These are phyloP conservation scores for Pelodiscus sinensis DNA, from an alignment of 2,113 vertebrate species.

Conservation along the genomic window DNA sequence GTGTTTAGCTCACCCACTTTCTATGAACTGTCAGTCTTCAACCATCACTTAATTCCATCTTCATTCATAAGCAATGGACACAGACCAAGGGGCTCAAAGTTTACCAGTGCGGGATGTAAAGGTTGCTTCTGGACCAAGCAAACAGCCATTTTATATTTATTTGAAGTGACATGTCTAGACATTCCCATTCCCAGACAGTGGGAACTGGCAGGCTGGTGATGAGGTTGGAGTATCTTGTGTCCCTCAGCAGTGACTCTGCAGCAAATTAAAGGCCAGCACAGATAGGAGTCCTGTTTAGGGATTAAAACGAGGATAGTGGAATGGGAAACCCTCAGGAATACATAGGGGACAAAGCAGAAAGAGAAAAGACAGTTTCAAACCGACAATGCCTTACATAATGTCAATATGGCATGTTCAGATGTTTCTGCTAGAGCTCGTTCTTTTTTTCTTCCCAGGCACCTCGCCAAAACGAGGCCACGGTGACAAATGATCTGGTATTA, in stretches of 20 bases:
- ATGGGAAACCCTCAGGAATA: neutral
- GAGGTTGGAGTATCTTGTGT: accelerated
- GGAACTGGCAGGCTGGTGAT: neutral
- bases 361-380: neutral
- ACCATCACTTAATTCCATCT: neutral
- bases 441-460: neutral
- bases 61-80: neutral
- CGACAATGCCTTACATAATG: neutral
- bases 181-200: neutral
- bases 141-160: neutral
- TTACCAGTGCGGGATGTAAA: neutral
- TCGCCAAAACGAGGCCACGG: neutral
- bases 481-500: neutral
- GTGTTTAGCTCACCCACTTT: neutral
- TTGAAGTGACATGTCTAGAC: neutral
- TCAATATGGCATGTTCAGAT: neutral
- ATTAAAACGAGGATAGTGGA: neutral
- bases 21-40: neutral
- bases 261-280: neutral
- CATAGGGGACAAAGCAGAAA: accelerated
- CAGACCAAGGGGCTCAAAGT: neutral
- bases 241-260: accelerated
- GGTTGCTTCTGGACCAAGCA: neutral
- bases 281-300: neutral
- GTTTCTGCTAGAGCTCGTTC: neutral